phyloP scores from a whole-genome alignment of 2,113 vertebrate genomes.

The Bagarius yarrelli region DNA sequence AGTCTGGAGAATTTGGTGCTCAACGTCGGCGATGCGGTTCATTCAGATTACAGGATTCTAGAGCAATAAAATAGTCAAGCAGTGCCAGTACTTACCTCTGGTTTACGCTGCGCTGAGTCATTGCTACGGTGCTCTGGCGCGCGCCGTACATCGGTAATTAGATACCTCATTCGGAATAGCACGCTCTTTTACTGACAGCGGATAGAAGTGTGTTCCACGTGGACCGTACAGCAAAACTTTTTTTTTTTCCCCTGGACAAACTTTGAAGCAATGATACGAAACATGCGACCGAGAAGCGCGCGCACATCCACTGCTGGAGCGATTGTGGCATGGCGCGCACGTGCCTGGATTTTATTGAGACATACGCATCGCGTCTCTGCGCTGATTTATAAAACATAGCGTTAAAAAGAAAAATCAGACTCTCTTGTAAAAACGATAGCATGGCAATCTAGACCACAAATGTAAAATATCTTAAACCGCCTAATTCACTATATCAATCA shows the following conservation, averaged over 20 bases:
- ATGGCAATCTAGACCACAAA: neutral
- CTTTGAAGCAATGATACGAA: neutral
- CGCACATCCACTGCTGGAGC: conserved; percentile 10
- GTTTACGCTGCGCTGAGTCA: conserved; percentile 22
- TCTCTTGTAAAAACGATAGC: neutral
- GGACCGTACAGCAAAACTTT: neutral
- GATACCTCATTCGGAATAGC: neutral
- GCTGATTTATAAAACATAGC: neutral
- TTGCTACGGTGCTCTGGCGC: neutral
- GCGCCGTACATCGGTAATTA: neutral
- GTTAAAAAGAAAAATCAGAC: neutral
- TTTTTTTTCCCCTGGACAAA: neutral
- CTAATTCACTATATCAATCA: neutral
- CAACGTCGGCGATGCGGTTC: neutral
- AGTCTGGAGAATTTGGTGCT: neutral
- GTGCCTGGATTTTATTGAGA: neutral
- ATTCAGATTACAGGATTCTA: neutral
- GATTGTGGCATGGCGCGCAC: conserved; percentile 5
- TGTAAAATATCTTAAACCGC: neutral
- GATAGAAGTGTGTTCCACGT: conserved; percentile 18
- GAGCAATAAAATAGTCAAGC: neutral
- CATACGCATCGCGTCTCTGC: neutral
- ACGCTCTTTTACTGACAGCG: neutral
- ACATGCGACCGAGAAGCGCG: neutral
- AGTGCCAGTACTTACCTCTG: conserved; percentile 2